phyloP scores from a whole-genome alignment of 92 coral and sea anemone genomes.

The Muricea muricata region DNA sequence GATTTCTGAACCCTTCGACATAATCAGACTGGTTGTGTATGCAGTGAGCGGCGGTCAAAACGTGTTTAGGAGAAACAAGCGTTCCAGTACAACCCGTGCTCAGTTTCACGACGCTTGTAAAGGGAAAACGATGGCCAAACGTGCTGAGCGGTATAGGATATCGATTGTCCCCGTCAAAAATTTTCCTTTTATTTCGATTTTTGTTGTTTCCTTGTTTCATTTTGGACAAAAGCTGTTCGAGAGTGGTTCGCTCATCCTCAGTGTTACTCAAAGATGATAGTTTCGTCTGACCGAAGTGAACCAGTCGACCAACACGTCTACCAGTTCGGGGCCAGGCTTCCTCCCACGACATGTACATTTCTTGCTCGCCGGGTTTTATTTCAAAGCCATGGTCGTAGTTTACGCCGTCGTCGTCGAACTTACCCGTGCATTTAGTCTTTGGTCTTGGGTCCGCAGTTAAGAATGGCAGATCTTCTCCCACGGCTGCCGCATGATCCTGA shows the following conservation, averaged over 20 bases:
- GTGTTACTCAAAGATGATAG: background rate
- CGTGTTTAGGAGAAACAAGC: slow-evolving; percentile 83
- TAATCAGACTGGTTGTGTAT: slow-evolving; percentile 85
- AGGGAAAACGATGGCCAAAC: slow-evolving; percentile 76
- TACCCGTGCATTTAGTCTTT: slow-evolving; percentile 20
- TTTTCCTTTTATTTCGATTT: slow-evolving; percentile 59
- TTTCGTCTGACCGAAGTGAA: background rate
- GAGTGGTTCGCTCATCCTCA: background rate
- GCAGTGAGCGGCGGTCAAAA: slow-evolving; percentile 92
- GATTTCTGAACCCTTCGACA: slow-evolving; percentile 68
- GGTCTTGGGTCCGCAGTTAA: background rate
- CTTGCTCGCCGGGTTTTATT: background rate
- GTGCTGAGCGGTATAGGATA: slow-evolving; percentile 46
- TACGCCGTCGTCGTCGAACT: background rate
- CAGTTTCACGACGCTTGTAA: slow-evolving; percentile 74
- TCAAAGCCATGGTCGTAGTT: background rate
- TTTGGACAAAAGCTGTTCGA: background rate
- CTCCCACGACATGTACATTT: slow-evolving; percentile 65
- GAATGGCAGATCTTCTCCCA: background rate
- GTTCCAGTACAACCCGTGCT: slow-evolving; percentile 96
- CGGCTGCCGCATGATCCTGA: background rate
- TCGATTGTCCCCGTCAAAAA: slow-evolving; percentile 62
- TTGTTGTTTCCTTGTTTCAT: too few species aligned
- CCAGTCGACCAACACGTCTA: slow-evolving; percentile 59
- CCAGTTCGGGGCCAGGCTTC: slow-evolving; percentile 81